phyloP scores from a whole-genome alignment of 2,113 vertebrate genomes.

The Pseudopipra pipra region DNA sequence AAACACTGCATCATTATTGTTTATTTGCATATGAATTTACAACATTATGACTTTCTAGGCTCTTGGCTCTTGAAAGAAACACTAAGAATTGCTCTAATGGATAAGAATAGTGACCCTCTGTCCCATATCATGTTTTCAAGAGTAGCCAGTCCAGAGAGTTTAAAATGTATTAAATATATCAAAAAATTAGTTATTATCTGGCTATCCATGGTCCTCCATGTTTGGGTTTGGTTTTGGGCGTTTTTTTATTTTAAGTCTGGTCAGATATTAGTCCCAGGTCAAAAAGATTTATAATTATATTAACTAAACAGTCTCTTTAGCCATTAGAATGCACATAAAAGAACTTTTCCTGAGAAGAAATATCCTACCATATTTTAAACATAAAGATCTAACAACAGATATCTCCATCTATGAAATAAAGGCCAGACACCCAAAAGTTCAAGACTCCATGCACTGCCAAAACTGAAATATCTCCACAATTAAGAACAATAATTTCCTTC shows the following conservation, averaged over 20 bases:
- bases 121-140: neutral
- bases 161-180: neutral
- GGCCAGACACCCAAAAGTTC: neutral
- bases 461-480: neutral
- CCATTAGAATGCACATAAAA: neutral
- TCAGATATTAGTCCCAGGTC: neutral
- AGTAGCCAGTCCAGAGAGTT: neutral
- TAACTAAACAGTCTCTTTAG: neutral
- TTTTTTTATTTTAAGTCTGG: neutral
- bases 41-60: neutral
- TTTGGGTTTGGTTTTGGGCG: neutral
- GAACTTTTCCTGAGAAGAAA: neutral
- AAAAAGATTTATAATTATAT: neutral
- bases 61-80: neutral
- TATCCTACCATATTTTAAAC: neutral
- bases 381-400: neutral
- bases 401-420: neutral
- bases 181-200: neutral
- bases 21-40: neutral
- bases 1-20: neutral
- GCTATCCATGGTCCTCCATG: neutral
- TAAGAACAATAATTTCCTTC: neutral
- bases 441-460: neutral
- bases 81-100: neutral
- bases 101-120: neutral